A percentile compares a stretch with the other conserved stretches of the same genome.
Evolutionary conservation across 2,113 vertebrate genomes (phyloP).

Genomic region (Labeo rohita): DNA sequence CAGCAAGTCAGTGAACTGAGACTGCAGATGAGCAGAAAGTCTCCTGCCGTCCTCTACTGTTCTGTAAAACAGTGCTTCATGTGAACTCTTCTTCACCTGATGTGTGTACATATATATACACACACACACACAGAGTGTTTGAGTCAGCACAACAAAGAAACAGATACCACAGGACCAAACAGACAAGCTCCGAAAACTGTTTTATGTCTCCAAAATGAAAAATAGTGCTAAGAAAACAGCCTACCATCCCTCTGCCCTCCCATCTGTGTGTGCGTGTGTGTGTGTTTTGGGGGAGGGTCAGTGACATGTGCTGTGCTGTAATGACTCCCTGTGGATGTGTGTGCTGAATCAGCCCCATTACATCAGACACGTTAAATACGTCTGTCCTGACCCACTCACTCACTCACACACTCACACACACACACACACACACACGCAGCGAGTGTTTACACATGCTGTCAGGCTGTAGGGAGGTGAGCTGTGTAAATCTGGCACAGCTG

Average conservation of each 20-base stretch:
- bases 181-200: neutral
- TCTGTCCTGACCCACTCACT: constrained; percentile 73
- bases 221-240: neutral
- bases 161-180: neutral
- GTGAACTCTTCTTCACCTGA: too few species aligned
- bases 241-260: constrained; percentile 15
- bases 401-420: constrained; percentile 35
- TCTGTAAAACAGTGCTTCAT: too few species aligned
- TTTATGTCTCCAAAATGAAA: neutral
- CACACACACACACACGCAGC: neutral
- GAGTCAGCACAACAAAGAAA: neutral
- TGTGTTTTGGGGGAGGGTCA: constrained; percentile 72
- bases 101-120: too few species aligned
- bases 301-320: constrained; percentile 81
- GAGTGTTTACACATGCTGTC: constrained; percentile 62
- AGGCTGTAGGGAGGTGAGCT: constrained; percentile 63
- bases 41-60: too few species aligned
- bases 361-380: constrained; percentile 87
- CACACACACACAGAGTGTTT: neutral
- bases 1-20: too few species aligned
- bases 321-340: constrained; percentile 84
- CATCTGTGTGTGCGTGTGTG: constrained; percentile 3
- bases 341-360: constrained; percentile 87
- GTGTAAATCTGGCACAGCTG: constrained; percentile 81
- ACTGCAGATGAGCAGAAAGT: too few species aligned